Percentiles rank a stretch among this genome's conserved stretches.
Conservation (phyloP, 2,888 invertebrate genomes). For the Zaprionus lineosus region DNA sequence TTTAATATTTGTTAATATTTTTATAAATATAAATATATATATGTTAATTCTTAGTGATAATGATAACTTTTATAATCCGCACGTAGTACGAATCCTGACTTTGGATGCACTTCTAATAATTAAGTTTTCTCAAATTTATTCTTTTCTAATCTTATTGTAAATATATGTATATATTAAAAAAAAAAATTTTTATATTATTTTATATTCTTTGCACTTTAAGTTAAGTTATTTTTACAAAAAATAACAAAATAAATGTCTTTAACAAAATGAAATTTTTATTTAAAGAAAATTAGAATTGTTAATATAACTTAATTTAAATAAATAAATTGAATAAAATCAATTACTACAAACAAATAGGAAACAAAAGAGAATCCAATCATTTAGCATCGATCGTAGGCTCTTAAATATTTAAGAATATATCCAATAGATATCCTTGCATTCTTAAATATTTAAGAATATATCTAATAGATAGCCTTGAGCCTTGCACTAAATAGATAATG, state of each 20-base stretch:
- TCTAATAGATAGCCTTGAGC: conserved; percentile 39
- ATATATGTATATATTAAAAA: conserved; percentile 1
- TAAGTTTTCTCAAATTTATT: conserved; percentile 30
- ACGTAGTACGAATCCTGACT: conserved; percentile 43
- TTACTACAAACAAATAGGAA: conserved; percentile 45
- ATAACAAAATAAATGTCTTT: too few relatives aligned
- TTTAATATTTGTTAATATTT: conserved; percentile 21
- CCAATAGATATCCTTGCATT: neutral
- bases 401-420: neutral
- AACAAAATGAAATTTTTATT: too few relatives aligned
- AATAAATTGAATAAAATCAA: conserved; percentile 12
- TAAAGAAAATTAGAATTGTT: too few relatives aligned
- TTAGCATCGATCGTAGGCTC: conserved; percentile 2
- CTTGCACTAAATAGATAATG: conserved; percentile 25
- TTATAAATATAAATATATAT: conserved; percentile 34
- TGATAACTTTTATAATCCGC: conserved; percentile 57
- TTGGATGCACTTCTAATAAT: conserved; percentile 37
- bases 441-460: neutral
- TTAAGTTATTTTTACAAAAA: neutral
- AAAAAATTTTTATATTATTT: conserved; percentile 5
- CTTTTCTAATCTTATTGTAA: too few relatives aligned
- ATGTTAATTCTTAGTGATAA: too few relatives aligned
- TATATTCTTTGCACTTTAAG: neutral
- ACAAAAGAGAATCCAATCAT: conserved; percentile 28
- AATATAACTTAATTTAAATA: neutral